Base-by-base conservation (phyloP, 2,113 vertebrate genomes). In the Sylvietta virens region DNA sequence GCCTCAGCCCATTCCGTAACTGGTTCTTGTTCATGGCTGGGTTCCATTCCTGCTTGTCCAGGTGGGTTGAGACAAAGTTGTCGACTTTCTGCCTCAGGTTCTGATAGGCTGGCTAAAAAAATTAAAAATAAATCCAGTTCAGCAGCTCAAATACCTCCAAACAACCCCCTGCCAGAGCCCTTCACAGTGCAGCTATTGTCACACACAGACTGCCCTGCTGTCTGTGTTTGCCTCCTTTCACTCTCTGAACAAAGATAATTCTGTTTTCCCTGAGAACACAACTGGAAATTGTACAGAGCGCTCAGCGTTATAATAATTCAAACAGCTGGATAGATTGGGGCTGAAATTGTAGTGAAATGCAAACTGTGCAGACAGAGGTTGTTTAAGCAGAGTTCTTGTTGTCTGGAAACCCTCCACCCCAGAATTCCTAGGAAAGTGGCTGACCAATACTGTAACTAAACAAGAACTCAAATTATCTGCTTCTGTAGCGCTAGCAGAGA, bases 21-120 rank as follows among this genome's bases (percentile, higher is more conserved):
- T 99, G 99, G 98, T 99, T 99, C 97, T 99, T 99, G 98, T 99
- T 99, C 98, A 99, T 99, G 39, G 98, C 89, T 24, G 99, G 98
- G 88, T 98, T 99, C 99, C 99, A 99, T 20, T 99, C 99, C 95
- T 99, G 99, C 39, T 99, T 98, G 96, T 99, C 99, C 96, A 99
- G 96, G 45, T 99, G 99, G 9, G 98, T 99, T 0, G 99, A 98
- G 78, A 99, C 99, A 91, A 99, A 99, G 97, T 99, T 99, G 98
- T 99, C 99, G 14, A 99, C 99, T 95, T 99, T 99, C 98, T 99
- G 99, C 71, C 99, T 98, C 94, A 99, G 97, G 95, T 99, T 99
- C 97, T 99, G 99, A 97, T 99, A 99, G 50, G 99, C 99, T 79
- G 99, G 99, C 99, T 99, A 57, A 56, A 56, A 56, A 11, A 76